phyloP scores from a whole-genome alignment of 2,888 invertebrate species.

The Pardosa pseudoannulata region DNA sequence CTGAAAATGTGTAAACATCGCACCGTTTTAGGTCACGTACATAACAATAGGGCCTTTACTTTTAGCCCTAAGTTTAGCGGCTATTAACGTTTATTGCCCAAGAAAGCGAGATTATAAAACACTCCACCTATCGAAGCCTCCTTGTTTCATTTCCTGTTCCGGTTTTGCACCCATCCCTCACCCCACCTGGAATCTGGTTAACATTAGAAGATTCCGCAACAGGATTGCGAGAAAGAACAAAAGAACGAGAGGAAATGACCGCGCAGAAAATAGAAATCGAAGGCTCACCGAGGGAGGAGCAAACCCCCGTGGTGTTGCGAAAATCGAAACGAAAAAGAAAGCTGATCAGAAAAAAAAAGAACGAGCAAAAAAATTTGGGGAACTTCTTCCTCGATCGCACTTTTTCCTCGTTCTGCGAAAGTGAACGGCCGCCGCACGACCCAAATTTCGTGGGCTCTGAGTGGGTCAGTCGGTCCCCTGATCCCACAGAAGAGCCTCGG shows the following conservation, averaged over 20 bases:
- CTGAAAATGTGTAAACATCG: not conserved
- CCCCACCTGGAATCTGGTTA: not conserved
- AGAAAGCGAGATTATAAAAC: not conserved
- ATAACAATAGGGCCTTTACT: not conserved
- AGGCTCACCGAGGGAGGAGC: not conserved
- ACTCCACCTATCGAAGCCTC: not conserved
- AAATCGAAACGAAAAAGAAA: not conserved
- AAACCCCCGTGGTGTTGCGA: not conserved
- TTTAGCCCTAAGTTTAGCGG: not conserved
- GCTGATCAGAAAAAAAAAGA: not conserved
- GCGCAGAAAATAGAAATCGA: not conserved
- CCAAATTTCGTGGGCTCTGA: not conserved
- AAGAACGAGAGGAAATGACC: not conserved
- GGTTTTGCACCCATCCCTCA: not conserved
- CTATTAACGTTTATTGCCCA: not conserved
- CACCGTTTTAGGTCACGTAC: not conserved
- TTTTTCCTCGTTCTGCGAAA: conserved; percentile 4
- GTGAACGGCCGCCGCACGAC: not conserved
- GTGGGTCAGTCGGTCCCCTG: not conserved
- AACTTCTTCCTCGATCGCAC: not conserved
- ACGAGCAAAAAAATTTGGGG: not conserved
- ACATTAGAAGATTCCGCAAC: not conserved
- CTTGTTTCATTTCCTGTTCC: not conserved
- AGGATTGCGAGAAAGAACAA: not conserved
- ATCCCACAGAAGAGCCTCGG: not conserved